phyloP scores from a whole-genome alignment of 1,140 invertebrate genomes.

The Megathymus violae region DNA sequence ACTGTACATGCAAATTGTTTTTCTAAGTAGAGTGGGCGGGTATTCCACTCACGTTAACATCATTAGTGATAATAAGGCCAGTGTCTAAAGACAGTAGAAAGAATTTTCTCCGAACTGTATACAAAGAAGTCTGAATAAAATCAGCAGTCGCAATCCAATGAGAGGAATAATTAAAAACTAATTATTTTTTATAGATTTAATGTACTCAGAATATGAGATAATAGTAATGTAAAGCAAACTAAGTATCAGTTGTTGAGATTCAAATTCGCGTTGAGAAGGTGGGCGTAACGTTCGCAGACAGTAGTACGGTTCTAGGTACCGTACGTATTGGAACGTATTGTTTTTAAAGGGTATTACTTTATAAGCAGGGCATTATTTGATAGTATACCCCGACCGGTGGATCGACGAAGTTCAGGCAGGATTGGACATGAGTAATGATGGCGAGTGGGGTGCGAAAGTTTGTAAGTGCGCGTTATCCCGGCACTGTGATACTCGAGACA shows the following conservation, averaged over 20 bases:
- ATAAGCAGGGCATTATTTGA: constrained; percentile 36
- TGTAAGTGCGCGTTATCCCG: constrained; percentile 4
- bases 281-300: constrained; percentile 22
- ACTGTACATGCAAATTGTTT: constrained; percentile 26
- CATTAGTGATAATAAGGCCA: constrained; percentile 56
- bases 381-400: constrained; percentile 8
- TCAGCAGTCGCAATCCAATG: constrained; percentile 35
- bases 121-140: constrained; percentile 31
- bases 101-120: constrained; percentile 29
- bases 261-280: constrained; percentile 24
- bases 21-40: constrained; percentile 21
- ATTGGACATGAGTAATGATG: too few relatives aligned
- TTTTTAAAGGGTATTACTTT: constrained; percentile 31
- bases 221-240: constrained; percentile 26
- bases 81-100: constrained; percentile 48
- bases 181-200: constrained; percentile 36
- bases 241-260: constrained; percentile 23
- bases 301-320: too few relatives aligned
- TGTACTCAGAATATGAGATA: constrained; percentile 33
- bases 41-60: constrained; percentile 31
- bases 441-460: neutral
- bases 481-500: constrained; percentile 22
- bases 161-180: constrained; percentile 36
- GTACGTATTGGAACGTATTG: constrained; percentile 34
- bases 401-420: constrained; percentile 9